These are phyloP conservation scores for Acanthosoma haemorrhoidale DNA, from an alignment of 2,888 invertebrate species.

Conservation along the genomic window DNA sequence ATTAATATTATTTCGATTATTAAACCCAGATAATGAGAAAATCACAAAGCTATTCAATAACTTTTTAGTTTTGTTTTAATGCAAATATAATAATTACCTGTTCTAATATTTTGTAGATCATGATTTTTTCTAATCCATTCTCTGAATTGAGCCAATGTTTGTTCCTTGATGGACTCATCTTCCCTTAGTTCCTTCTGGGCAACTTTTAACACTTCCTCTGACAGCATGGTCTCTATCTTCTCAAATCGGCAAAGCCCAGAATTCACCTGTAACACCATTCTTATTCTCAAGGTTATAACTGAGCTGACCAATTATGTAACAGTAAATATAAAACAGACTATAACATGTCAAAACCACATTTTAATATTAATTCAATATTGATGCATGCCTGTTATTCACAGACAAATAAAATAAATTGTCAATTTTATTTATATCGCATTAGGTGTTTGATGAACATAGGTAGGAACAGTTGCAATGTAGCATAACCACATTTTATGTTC, in stretches of 20 bases:
- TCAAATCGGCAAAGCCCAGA: conserved; percentile 43
- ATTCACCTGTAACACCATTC: conserved; percentile 44
- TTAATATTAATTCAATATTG: background rate
- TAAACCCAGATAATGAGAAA: no score
- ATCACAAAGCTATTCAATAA: no score
- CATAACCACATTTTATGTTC: no score
- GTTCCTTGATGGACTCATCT: conserved; percentile 57
- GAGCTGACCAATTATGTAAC: background rate
- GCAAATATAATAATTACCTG: no score
- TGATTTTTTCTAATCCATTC: conserved; percentile 66
- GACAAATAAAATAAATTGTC: no score
- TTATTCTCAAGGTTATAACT: background rate
- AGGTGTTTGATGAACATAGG: no score
- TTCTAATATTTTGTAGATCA: conserved; percentile 62
- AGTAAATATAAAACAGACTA: background rate
- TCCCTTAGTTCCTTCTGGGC: conserved; percentile 67
- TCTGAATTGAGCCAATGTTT: conserved; percentile 59
- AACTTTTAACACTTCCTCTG: conserved; percentile 43
- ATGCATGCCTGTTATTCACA: background rate
- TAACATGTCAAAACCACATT: background rate
- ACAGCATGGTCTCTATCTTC: conserved; percentile 33
- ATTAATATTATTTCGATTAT: no score
- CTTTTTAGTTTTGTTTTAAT: no score
- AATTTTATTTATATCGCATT: no score
- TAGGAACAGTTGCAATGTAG: no score